phyloP scores from a whole-genome alignment of 2,113 vertebrate genomes.

The Macquaria ambigua region DNA sequence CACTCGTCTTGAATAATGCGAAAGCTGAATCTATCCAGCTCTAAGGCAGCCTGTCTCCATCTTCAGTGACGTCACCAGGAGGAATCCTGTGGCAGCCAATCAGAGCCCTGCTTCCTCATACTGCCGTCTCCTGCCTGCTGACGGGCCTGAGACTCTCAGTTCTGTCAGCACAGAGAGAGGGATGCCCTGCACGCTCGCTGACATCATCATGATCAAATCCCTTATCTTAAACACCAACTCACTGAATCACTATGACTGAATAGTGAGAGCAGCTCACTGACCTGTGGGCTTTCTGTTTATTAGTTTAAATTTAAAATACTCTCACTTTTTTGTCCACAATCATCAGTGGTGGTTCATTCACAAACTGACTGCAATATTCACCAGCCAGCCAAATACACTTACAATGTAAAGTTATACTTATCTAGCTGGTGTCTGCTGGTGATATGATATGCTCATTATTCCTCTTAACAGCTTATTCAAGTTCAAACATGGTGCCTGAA shows the following conservation, averaged over 20 bases:
- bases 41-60: conserved; percentile 48
- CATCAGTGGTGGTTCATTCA: conserved; percentile 4
- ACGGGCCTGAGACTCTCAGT: conserved; percentile 26
- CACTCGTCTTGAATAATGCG: not conserved
- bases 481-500: not conserved
- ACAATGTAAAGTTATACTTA: not conserved
- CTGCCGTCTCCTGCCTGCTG: conserved; percentile 21
- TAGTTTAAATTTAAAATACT: not conserved
- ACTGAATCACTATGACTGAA: conserved; percentile 31
- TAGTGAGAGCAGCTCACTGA: not conserved
- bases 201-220: conserved; percentile 27
- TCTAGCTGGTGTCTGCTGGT: not conserved
- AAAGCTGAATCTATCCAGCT: conserved; percentile 15
- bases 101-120: conserved; percentile 29
- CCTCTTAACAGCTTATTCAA: not conserved
- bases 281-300: not conserved
- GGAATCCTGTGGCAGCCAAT: conserved; percentile 67
- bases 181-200: conserved; percentile 47
- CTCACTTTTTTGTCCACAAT: not conserved
- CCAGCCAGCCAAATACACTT: not conserved
- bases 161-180: conserved; percentile 50
- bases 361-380: not conserved
- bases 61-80: conserved; percentile 54
- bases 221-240: conserved; percentile 18
- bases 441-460: not conserved